Percentiles rank a stretch among this genome's conserved stretches.
phyloP scores from a whole-genome alignment of 2,888 invertebrate genomes.

The Lymantria dispar region DNA sequence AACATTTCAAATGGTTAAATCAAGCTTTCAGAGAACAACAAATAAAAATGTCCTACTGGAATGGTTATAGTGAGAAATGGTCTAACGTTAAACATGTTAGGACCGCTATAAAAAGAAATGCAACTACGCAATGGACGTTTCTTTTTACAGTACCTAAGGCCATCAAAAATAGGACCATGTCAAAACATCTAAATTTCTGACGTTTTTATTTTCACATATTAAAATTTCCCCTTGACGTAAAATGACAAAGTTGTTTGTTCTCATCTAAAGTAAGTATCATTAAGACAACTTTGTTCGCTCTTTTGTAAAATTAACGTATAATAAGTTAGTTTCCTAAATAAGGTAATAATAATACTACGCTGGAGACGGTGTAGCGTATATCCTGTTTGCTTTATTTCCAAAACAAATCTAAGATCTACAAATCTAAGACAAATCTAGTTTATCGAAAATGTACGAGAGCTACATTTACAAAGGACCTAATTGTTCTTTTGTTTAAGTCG shows the following conservation, averaged over 20 bases:
- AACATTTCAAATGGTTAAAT: slow-evolving; percentile 49
- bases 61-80: slow-evolving; percentile 51
- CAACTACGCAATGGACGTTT: slow-evolving; percentile 31
- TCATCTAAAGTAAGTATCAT: slow-evolving; percentile 1
- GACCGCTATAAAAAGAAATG: slow-evolving; percentile 45
- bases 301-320: not conserved
- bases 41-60: slow-evolving; percentile 55
- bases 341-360: not conserved
- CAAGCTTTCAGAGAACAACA: slow-evolving; percentile 48
- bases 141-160: slow-evolving; percentile 16
- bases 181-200: not conserved
- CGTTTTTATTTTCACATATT: not conserved
- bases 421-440: not conserved
- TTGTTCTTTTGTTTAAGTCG: slow-evolving; percentile 28
- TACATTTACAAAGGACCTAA: slow-evolving; percentile 27
- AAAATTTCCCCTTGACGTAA: too few relatives aligned
- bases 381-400: not conserved
- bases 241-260: slow-evolving; percentile 10
- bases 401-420: too few relatives aligned
- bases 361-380: not conserved
- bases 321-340: not conserved
- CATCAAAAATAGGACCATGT: slow-evolving; percentile 11
- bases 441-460: not conserved
- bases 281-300: not conserved
- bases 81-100: slow-evolving; percentile 51